These are phyloP conservation scores for Haemorhous mexicanus DNA, from an alignment of 2,113 vertebrate species.

Conservation along the genomic window DNA sequence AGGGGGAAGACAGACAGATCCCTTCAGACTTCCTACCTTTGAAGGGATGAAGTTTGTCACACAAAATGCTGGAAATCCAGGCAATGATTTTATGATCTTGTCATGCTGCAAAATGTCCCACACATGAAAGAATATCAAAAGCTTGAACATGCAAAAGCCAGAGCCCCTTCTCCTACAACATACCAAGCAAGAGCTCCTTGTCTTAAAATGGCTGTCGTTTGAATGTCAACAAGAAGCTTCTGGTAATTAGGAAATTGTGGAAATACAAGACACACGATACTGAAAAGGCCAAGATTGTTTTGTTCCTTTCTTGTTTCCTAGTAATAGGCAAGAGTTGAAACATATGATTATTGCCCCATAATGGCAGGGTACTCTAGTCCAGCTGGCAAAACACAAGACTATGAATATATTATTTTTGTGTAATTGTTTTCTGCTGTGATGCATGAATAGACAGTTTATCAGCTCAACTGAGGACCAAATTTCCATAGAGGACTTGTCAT, in stretches of 20 bases:
- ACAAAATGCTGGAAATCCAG: background rate
- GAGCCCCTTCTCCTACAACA: background rate
- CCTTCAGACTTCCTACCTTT: background rate
- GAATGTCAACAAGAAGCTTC: background rate
- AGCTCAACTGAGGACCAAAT: background rate
- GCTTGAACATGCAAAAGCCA: background rate
- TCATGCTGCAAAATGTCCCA: background rate
- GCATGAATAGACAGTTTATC: background rate
- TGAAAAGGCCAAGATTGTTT: constrained; percentile 32
- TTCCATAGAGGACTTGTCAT: background rate
- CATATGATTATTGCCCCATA: constrained; percentile 57
- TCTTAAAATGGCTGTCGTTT: background rate
- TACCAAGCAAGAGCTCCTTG: background rate
- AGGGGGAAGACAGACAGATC: background rate
- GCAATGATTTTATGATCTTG: background rate
- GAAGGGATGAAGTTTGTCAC: background rate
- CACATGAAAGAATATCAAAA: background rate
- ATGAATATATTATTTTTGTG: constrained; percentile 11
- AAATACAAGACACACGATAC: background rate
- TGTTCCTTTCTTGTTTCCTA: constrained; percentile 49
- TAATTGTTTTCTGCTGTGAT: background rate
- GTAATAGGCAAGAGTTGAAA: constrained; percentile 56
- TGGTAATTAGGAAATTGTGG: constrained; percentile 17
- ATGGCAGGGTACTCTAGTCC: constrained; percentile 29
- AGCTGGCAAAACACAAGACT: constrained; percentile 1